Percentiles rank a stretch among this genome's conserved stretches.
Conservation (phyloP, 1,140 invertebrate species). For the Metopolophium dirhodum region DNA sequence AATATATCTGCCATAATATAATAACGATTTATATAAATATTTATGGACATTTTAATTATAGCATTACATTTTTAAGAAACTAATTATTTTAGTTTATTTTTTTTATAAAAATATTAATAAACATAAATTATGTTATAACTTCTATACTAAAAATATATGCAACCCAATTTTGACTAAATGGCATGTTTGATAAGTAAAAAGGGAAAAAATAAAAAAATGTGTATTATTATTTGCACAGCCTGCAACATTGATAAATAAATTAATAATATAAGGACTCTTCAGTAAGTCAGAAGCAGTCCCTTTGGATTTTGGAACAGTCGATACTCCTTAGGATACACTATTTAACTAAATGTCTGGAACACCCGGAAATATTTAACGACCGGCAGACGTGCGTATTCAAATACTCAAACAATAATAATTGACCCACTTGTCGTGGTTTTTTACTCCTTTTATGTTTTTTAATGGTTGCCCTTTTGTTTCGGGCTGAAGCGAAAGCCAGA, state of each 20-base stretch:
- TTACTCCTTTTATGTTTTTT: slow-evolving; percentile 47
- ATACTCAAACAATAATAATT: slow-evolving; percentile 39
- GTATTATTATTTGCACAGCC: background rate
- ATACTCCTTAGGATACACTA: background rate
- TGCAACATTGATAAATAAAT: background rate
- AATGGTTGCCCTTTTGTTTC: slow-evolving; percentile 37
- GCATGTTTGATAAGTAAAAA: background rate
- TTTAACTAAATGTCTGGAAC: slow-evolving; percentile 16
- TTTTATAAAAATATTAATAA: background rate
- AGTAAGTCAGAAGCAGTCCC: background rate
- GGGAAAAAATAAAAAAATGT: background rate
- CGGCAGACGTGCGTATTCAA: background rate
- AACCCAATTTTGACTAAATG: background rate
- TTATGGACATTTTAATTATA: background rate
- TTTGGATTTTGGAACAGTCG: background rate
- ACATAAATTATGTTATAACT: background rate
- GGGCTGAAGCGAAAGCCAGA: slow-evolving; percentile 43
- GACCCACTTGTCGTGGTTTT: slow-evolving; percentile 44
- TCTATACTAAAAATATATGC: background rate
- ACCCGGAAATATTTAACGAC: slow-evolving; percentile 49
- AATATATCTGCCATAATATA: background rate
- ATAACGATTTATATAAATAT: background rate
- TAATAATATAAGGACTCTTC: background rate
- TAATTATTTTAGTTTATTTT: too few species aligned
- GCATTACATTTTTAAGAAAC: background rate